Evolutionary conservation across 2,888 invertebrate species (phyloP), one percentile per base, ranked within the genome.

Genomic region (Catocala fraxini): DNA sequence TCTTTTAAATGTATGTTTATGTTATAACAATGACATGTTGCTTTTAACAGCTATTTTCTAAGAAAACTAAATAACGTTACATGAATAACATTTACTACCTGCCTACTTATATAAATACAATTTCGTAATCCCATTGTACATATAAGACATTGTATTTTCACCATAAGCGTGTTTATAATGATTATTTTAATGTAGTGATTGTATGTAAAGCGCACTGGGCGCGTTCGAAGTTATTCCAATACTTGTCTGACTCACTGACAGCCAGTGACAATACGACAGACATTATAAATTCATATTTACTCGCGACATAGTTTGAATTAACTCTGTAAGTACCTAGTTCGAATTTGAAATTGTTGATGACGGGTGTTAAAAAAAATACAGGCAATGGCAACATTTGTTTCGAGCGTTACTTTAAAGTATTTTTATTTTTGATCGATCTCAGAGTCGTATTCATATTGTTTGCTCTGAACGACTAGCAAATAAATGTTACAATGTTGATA

Each of bases 131-230:
- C 25, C n/a, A 61, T 56, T 64, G 51, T 54, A 48, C 33, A 34
- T 35, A 67, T 57, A 53, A 54, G 34, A 58, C 49, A 51, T 56
- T 41, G 41, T 55, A 55, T 65, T 67, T 61, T 58, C 59, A 60
- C 62, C 34, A 35, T 56, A 57, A 51, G 63, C 63, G 63, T 73
- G 70, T 61, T 51, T 61, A 51, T 60, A 82, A 79, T 81, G 67
- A 73, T 67, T 76, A 78, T 77, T 76, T 66, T 77, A 80, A 81
- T 80, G 73, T 59, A 56, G 56, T 77, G 67, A 86, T 87, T 87
- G 86, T 87, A 86, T 87, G 87, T 75, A 70, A 84, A 86, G 65
- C 61, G 46, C 6, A 62, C 12, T 68, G 70, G 79, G 75, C 49
- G 75, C 66, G 77, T 71, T 70, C 65, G 35, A 54, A 62, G 68